Base-by-base conservation (phyloP, 1,140 invertebrate species). In the Zaprionus kolodkinae region DNA sequence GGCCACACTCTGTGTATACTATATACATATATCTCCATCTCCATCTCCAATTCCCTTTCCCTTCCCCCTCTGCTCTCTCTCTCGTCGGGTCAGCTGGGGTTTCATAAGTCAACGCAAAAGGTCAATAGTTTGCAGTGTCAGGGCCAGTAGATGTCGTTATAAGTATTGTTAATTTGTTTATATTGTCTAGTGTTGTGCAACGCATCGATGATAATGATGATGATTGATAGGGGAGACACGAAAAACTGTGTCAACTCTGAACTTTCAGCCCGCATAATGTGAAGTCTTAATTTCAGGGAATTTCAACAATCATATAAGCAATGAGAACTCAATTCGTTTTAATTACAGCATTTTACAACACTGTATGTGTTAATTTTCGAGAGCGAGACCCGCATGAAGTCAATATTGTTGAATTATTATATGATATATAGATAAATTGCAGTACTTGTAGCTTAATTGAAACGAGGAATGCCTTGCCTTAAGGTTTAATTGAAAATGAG, bases 31-130 rank as follows among this genome's bases (percentile, higher is more conserved):
- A 6, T n/a, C n/a, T n/a, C n/a, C n/a, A n/a, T n/a, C n/a, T n/a
- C n/a, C n/a, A n/a, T n/a, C n/a, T n/a, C n/a, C n/a, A n/a, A n/a
- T n/a, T n/a, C n/a, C n/a, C 13, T n/a, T 13, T 15, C 40, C n/a
- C 40, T 6, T 15, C 2, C 1, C n/a, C 1, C 13, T 15, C 40
- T 15, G 1, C 6, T 2, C 40, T 15, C 7, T 43, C 6, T 15
- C n/a, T 43, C 0, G 6, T n/a, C n/a, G 7, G 40, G n/a, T 45
- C 40, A 45, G 40, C 7, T 3, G n/a, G 12, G 13, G 43, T 76
- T 73, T 73, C 71, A 73, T 64, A 73, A 77, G 17, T 59, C 27
- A 25, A 33, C 43, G 61, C n/a, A 65, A 61, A 61, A 78, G 76
- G 72, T 65, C 69, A 75, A 70, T 33, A 61, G 59, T 70, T 38